phyloP scores from a whole-genome alignment of 2,888 invertebrate species.

The Coelopa pilipes region DNA sequence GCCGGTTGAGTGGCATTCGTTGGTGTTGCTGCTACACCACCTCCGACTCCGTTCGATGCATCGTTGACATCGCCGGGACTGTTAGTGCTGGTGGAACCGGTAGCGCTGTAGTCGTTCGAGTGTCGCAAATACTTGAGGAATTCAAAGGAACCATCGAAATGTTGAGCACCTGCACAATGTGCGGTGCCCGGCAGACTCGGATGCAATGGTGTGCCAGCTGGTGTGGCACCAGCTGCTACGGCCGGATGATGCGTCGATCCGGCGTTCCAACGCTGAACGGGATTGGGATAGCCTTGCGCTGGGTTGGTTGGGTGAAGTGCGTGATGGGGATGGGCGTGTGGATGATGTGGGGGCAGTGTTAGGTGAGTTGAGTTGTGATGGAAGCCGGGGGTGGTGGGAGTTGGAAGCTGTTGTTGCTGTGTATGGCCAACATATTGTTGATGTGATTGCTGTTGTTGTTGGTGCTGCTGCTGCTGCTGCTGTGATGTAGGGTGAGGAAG shows the following conservation, averaged over 20 bases:
- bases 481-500: conserved; percentile 21
- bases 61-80: neutral
- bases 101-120: conserved; percentile 59
- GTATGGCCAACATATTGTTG: conserved; percentile 40
- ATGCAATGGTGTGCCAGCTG: neutral
- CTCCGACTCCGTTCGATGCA: conserved; percentile 37
- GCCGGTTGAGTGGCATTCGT: conserved; percentile 38
- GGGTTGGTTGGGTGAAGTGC: conserved; percentile 35
- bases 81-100: conserved; percentile 33
- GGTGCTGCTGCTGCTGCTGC: conserved; percentile 40
- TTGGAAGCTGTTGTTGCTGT: conserved; percentile 37
- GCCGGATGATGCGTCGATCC: conserved; percentile 30
- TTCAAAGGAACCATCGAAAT: conserved; percentile 66
- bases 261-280: conserved; percentile 29
- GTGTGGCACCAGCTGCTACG: conserved; percentile 18
- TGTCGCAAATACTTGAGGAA: conserved; percentile 66
- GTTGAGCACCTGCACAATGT: conserved; percentile 49
- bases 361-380: conserved; percentile 42
- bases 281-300: conserved; percentile 28
- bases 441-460: conserved; percentile 37
- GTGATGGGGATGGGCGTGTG: conserved; percentile 35
- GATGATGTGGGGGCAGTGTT: conserved; percentile 36
- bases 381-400: conserved; percentile 28
- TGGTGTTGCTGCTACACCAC: conserved; percentile 42
- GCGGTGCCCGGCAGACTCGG: conserved; percentile 29